Evolutionary conservation across 1,140 invertebrate species (phyloP).

Genomic region (Drosophila equinoxialis): DNA sequence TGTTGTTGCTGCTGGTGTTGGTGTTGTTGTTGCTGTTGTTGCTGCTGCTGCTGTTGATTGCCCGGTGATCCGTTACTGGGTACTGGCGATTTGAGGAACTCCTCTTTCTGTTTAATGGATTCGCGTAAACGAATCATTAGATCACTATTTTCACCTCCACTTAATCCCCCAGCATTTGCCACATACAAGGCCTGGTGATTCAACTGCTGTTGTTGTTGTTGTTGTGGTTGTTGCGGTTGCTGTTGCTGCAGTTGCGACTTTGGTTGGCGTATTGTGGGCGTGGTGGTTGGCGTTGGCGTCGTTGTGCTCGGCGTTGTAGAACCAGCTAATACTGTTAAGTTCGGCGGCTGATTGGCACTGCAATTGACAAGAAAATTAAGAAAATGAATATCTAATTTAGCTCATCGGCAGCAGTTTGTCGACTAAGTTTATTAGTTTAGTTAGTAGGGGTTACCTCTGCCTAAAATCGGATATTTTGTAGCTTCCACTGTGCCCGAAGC

Average conservation of each 20-base stretch:
- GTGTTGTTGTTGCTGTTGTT: conserved; percentile 41
- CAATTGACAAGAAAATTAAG: not conserved
- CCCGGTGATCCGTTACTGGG: conserved; percentile 37
- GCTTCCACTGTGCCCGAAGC: conserved; percentile 22
- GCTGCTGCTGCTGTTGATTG: conserved; percentile 54
- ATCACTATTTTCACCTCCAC: conserved; percentile 70
- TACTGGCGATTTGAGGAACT: conserved; percentile 90
- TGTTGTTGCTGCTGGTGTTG: conserved; percentile 49
- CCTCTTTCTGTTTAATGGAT: conserved; percentile 93
- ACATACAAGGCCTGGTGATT: conserved; percentile 59
- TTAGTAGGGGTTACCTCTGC: conserved; percentile 7
- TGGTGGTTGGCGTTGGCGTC: conserved; percentile 29
- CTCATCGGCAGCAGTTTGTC: not conserved
- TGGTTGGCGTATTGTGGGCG: conserved; percentile 61
- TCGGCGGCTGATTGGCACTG: conserved; percentile 77
- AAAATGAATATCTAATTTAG: no score
- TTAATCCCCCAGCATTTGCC: conserved; percentile 16
- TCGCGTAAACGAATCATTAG: conserved; percentile 86
- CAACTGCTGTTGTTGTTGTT: conserved; percentile 27
- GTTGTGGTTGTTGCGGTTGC: conserved; percentile 23
- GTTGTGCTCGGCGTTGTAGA: conserved; percentile 27
- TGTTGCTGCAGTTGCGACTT: conserved; percentile 43
- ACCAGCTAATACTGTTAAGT: conserved; percentile 81
- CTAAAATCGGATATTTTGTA: conserved; percentile 6
- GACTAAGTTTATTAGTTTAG: not conserved